phyloP scores from a whole-genome alignment of 2,113 vertebrate species.

The Chlamydotis undulata region DNA sequence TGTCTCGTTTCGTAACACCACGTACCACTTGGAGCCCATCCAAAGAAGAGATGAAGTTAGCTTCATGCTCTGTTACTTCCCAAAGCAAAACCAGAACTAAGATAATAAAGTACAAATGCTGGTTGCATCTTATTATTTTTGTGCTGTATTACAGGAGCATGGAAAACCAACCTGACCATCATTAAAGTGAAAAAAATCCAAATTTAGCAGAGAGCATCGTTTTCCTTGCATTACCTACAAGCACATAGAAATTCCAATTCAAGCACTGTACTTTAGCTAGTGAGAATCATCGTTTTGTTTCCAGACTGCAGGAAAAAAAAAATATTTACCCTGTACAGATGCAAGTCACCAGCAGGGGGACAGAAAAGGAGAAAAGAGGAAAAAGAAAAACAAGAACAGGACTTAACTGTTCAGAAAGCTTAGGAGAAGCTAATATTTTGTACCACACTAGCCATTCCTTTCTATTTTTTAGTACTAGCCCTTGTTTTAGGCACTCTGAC shows the following conservation, averaged over 20 bases:
- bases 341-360: not conserved
- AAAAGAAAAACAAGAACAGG: not conserved
- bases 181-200: not conserved
- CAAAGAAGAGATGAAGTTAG: not conserved
- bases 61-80: not conserved
- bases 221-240: not conserved
- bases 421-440: not conserved
- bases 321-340: not conserved
- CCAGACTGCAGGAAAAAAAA: not conserved
- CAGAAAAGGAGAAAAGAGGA: not conserved
- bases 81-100: not conserved
- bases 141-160: not conserved
- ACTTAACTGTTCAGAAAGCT: not conserved
- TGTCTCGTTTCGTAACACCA: not conserved
- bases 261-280: not conserved
- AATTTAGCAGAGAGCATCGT: not conserved
- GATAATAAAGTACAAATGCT: not conserved
- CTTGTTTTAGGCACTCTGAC: not conserved
- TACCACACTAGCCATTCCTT: not conserved
- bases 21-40: not conserved
- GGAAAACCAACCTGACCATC: not conserved
- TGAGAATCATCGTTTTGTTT: not conserved
- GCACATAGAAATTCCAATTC: not conserved
- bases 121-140: not conserved
- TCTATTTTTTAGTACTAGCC: not conserved